phyloP scores from a whole-genome alignment of 2,888 invertebrate species.

The Andrena minutula region DNA sequence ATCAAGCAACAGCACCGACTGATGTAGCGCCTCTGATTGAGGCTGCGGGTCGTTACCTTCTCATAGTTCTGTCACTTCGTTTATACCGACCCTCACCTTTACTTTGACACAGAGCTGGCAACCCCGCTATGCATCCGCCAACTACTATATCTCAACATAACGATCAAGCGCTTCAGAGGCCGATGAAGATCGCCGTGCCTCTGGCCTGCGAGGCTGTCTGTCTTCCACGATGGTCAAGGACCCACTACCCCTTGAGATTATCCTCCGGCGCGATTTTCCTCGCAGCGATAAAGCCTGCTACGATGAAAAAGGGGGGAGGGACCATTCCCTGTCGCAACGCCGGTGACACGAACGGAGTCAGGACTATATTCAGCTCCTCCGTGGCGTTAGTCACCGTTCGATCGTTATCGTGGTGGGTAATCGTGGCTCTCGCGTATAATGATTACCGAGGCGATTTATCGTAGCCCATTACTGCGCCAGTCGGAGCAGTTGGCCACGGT shows the following conservation, averaged over 20 bases:
- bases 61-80: no score
- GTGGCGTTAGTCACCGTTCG: slow-evolving; percentile 37
- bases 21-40: no score
- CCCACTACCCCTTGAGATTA: background rate
- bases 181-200: no score
- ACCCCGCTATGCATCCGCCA: no score
- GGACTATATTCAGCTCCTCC: slow-evolving; percentile 1
- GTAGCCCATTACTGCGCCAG: background rate
- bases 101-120: no score
- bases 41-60: no score
- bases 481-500: background rate
- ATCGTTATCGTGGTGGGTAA: slow-evolving; percentile 39
- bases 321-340: background rate
- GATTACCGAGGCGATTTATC: slow-evolving; percentile 29
- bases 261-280: background rate
- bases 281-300: background rate
- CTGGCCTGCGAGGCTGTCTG: background rate
- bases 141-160: no score
- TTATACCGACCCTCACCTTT: no score
- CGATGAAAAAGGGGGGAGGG: background rate
- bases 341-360: background rate
- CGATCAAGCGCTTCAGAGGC: no score
- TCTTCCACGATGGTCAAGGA: background rate
- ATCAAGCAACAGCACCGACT: no score
- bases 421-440: slow-evolving; percentile 24